Evolutionary conservation across 2,888 invertebrate species (phyloP).

Genomic region (Eristalis intricaria): DNA sequence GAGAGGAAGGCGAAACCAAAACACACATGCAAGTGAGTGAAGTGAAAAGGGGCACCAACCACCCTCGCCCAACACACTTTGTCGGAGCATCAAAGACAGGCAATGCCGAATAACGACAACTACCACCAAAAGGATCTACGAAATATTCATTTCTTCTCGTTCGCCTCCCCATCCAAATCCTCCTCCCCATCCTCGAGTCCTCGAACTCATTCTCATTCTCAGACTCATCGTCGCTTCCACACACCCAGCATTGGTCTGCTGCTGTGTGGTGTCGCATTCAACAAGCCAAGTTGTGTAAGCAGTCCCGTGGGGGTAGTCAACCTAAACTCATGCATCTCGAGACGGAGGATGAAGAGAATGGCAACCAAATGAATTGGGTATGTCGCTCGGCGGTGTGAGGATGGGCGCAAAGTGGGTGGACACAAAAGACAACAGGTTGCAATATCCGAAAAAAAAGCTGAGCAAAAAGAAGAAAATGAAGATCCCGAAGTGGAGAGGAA

Average conservation of each 20-base stretch:
- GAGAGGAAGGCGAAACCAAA: not conserved
- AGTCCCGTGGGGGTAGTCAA: constrained; percentile 55
- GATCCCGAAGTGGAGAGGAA: constrained; percentile 9
- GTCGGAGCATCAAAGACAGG: constrained; percentile 58
- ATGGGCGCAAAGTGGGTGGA: not conserved
- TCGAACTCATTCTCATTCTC: not conserved
- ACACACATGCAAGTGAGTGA: constrained; percentile 29
- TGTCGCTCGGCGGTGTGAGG: not conserved
- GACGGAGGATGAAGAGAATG: constrained; percentile 10
- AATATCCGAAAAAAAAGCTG: constrained; percentile 35
- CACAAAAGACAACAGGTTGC: constrained; percentile 66
- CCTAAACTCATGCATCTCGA: constrained; percentile 43
- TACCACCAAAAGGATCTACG: constrained; percentile 51
- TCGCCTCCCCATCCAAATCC: not conserved
- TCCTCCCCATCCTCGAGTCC: not conserved
- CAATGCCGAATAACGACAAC: constrained; percentile 30
- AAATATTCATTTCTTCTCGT: constrained; percentile 41
- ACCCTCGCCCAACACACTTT: constrained; percentile 12
- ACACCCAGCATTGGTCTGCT: not conserved
- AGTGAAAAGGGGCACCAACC: constrained; percentile 25
- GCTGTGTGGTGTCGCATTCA: constrained; percentile 46
- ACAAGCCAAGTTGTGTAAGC: constrained; percentile 69
- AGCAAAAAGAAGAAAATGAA: not conserved
- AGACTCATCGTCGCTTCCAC: not conserved
- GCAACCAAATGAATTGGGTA: constrained; percentile 24